Base-by-base conservation (phyloP, 2,797 vertebrate genomes). In the Lithobates sylvaticus region DNA sequence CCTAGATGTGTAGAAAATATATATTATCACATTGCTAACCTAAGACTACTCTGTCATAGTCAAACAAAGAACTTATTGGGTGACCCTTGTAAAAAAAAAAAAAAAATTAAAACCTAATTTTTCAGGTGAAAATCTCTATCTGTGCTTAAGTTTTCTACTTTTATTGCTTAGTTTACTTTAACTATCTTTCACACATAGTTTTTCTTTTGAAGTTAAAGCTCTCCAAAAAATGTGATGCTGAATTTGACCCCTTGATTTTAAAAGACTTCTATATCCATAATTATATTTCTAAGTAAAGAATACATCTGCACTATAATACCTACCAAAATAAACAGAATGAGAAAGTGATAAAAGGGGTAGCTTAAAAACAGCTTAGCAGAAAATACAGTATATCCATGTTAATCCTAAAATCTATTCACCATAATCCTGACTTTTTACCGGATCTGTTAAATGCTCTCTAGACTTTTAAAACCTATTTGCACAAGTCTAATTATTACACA, bases 381-480 rank as follows among this genome's bases (percentile, higher is more conserved):
- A 70, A 84, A 68, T 84, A 39, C 39, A 39, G 39, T 39, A 69
- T 69, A 76, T 84, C 32, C 74, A 84, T 76, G 76, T 77, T 84
- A 84, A 78, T 84, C 76, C 76, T 32, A 67, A 84, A 84, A 84
- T 78, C 50, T 70, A 72, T 70, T 84, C 75, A 47, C 44, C 61
- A 29, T 50, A 78, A 85, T 85, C 83, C 54, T 64, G 76, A 68
- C 58, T 71, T 78, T 78, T 73, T 64, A 85, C 54, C 76, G 64
- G 58, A 73, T 65, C 69, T 36, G 50, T 73, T 78, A 85, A 78
- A 71, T 65, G 34, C 65, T 84, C 42, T 64, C 76, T 64, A 34
- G 58, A 76, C 79, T 79, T 78, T 84, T 82, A 70, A 78, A 84
- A 81, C 70, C 71, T 54, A 86, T 86, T 86, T 86, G 78, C 72